Percentiles rank a stretch among this genome's conserved stretches.
Conservation (phyloP, 2,113 vertebrate species). For the Scortum barcoo region DNA sequence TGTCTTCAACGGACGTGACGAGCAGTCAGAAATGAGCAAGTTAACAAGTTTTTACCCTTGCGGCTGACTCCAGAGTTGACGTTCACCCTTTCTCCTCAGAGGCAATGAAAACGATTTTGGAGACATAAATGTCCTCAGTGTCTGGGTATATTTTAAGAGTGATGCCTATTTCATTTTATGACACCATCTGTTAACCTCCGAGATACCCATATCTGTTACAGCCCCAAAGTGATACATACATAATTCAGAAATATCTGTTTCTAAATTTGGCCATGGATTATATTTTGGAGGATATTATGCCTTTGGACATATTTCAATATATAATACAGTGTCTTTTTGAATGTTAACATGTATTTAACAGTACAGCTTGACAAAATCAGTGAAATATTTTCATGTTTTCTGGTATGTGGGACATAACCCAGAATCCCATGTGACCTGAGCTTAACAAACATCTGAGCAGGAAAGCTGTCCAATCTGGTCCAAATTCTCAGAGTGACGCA, state of each 20-base stretch:
- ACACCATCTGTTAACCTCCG: slow-evolving; percentile 85
- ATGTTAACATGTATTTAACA: not conserved
- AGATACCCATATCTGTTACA: slow-evolving; percentile 72
- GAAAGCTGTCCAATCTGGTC: not conserved
- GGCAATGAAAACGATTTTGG: slow-evolving; percentile 76
- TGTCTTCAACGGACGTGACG: slow-evolving; percentile 42
- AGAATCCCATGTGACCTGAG: not conserved
- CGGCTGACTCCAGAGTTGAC: slow-evolving; percentile 55
- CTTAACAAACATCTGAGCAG: slow-evolving; percentile 5
- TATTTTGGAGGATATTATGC: not conserved
- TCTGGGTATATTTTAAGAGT: slow-evolving; percentile 81
- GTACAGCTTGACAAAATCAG: not conserved
- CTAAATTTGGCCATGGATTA: not conserved
- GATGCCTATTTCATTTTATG: slow-evolving; percentile 81
- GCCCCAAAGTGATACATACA: slow-evolving; percentile 72
- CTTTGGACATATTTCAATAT: not conserved
- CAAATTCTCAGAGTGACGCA: not conserved
- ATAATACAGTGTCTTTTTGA: not conserved
- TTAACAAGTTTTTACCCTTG: slow-evolving; percentile 69
- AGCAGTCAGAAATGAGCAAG: slow-evolving; percentile 50
- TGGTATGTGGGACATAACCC: not conserved
- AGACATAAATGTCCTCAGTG: slow-evolving; percentile 76
- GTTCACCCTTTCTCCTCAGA: slow-evolving; percentile 65
- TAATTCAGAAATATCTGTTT: slow-evolving; percentile 70
- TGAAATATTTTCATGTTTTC: not conserved